Percentiles rank a stretch among this genome's conserved stretches.
phyloP scores from a whole-genome alignment of 2,888 invertebrate species.

The Disparrhopalites patrizii region DNA sequence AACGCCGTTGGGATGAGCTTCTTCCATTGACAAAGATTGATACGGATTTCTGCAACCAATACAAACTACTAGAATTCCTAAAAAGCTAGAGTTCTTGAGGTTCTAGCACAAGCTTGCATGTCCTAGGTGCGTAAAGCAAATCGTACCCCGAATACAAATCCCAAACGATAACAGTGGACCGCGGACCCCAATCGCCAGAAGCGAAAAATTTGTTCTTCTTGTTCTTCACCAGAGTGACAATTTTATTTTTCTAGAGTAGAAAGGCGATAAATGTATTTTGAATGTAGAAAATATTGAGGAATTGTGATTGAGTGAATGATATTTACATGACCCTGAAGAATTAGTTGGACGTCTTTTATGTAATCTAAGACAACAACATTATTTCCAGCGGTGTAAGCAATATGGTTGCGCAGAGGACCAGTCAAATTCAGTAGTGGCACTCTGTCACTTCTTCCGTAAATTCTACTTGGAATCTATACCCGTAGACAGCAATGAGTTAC shows the following conservation, averaged over 20 bases:
- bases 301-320: no score
- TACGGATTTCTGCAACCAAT: slow-evolving; percentile 11
- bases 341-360: slow-evolving; percentile 38
- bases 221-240: slow-evolving; percentile 35
- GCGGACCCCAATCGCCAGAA: slow-evolving; percentile 39
- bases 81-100: no score
- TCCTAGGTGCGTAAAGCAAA: no score
- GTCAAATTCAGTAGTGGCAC: slow-evolving; percentile 41
- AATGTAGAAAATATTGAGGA: not conserved
- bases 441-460: slow-evolving; percentile 38
- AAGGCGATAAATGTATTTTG: not conserved
- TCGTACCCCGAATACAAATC: slow-evolving; percentile 36
- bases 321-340: slow-evolving; percentile 47
- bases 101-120: no score
- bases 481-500: no score
- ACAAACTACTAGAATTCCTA: no score
- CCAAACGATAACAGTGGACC: slow-evolving; percentile 44
- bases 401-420: slow-evolving; percentile 40
- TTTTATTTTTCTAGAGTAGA: slow-evolving; percentile 41
- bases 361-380: slow-evolving; percentile 41
- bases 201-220: slow-evolving; percentile 31
- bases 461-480: no score
- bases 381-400: slow-evolving; percentile 44
- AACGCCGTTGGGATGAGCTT: slow-evolving; percentile 9
- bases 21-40: slow-evolving; percentile 5